Conservation (phyloP, 2,797 vertebrate species). For the Acrossocheilus fasciatus region DNA sequence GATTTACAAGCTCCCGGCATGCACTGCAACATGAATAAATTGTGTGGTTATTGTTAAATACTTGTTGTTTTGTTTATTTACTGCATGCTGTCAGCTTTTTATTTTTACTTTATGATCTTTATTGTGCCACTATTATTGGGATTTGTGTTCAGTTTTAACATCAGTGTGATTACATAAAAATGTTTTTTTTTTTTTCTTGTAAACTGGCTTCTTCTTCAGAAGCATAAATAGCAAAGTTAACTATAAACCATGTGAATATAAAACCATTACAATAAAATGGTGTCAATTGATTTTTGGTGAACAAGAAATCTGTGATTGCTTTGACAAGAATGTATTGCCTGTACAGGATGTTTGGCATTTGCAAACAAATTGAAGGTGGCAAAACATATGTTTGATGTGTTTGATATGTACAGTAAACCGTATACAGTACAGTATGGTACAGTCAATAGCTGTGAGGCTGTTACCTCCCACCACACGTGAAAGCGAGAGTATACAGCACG, state of each 20-base stretch:
- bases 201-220: background rate
- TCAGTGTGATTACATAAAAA: too few relatives aligned
- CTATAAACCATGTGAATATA: background rate
- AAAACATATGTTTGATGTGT: background rate
- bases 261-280: too few relatives aligned
- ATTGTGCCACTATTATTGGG: background rate
- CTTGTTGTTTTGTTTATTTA: background rate
- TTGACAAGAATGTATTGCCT: background rate
- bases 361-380: background rate
- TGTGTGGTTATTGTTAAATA: background rate
- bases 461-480: background rate
- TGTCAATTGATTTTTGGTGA: background rate
- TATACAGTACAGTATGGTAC: background rate
- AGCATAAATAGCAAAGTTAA: background rate
- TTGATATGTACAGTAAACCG: background rate
- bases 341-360: background rate
- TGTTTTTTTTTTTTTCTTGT: too few relatives aligned
- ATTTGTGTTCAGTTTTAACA: background rate
- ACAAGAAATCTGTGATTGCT: background rate
- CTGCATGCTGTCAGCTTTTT: too few relatives aligned
- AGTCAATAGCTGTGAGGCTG: background rate
- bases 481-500: background rate
- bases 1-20: background rate
- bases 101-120: too few relatives aligned
- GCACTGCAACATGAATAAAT: background rate